Percentiles rank a stretch among this genome's conserved stretches.
phyloP scores from a whole-genome alignment of 2,113 vertebrate species.

The Gymnorhina tibicen region DNA sequence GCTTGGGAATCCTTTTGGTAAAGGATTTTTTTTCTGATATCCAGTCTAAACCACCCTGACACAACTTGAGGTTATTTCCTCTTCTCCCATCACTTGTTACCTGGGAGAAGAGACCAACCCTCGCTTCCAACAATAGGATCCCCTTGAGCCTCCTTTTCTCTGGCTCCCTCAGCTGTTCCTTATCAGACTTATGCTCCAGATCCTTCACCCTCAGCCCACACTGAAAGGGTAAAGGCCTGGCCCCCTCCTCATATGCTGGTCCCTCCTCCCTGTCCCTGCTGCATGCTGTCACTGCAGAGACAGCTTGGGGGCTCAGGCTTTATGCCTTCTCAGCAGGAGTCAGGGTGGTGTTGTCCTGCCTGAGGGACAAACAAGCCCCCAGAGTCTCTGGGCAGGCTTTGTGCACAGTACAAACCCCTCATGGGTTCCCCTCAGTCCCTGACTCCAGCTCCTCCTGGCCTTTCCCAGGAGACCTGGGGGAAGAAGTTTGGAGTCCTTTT shows the following conservation, averaged over 20 bases:
- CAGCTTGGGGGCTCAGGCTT: not conserved
- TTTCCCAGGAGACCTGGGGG: not conserved
- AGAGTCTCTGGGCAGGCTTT: not conserved
- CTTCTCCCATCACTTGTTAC: not conserved
- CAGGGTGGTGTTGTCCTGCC: rapidly evolving
- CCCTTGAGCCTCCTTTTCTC: not conserved
- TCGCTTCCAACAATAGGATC: too few species aligned
- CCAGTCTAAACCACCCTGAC: not conserved
- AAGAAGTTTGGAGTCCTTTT: not conserved
- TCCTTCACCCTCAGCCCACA: not conserved
- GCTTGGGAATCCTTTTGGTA: not conserved
- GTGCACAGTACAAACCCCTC: too few species aligned
- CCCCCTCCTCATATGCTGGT: not conserved
- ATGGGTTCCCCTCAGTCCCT: rapidly evolving
- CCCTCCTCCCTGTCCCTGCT: not conserved
- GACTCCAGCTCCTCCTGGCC: not conserved
- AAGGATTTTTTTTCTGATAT: not conserved
- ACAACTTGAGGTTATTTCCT: not conserved
- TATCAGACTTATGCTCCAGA: not conserved
- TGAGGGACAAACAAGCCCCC: not conserved
- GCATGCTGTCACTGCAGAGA: not conserved
- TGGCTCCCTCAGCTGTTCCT: not conserved
- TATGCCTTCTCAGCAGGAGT: not conserved
- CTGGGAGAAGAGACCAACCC: not conserved
- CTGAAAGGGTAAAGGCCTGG: not conserved